Conservation (phyloP, 2,888 invertebrate genomes). For the Autographa pulchrina region DNA sequence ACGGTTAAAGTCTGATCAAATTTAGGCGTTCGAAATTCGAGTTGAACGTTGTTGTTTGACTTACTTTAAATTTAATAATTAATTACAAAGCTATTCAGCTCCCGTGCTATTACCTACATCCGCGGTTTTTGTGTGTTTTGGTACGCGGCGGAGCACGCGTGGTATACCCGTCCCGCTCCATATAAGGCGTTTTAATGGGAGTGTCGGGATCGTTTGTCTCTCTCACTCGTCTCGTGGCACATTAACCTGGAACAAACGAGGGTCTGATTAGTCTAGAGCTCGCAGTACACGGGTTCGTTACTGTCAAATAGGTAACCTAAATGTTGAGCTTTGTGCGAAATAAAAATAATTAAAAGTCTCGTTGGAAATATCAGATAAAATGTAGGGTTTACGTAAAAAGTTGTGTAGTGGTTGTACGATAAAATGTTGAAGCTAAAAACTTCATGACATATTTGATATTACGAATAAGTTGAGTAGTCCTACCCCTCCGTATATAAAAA, state of each 20-base stretch:
- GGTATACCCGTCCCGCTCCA: slow-evolving; percentile 84
- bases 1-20: slow-evolving; percentile 63
- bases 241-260: slow-evolving; percentile 82
- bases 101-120: slow-evolving; percentile 80
- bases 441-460: background rate
- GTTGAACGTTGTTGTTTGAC: slow-evolving; percentile 59
- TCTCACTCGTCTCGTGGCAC: slow-evolving; percentile 73
- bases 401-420: background rate
- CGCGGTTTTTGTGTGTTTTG: slow-evolving; percentile 77
- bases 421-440: background rate
- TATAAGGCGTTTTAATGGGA: slow-evolving; percentile 81
- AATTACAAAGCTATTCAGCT: slow-evolving; percentile 60
- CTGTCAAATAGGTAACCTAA: slow-evolving; percentile 48
- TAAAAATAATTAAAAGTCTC: slow-evolving; percentile 46
- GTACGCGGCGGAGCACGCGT: slow-evolving; percentile 82
- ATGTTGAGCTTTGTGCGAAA: slow-evolving; percentile 35
- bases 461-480: no score
- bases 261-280: slow-evolving; percentile 65
- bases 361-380: slow-evolving; percentile 19
- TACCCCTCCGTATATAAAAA: no score
- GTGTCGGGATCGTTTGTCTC: slow-evolving; percentile 73
- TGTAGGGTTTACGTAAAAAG: background rate
- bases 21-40: slow-evolving; percentile 71
- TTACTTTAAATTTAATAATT: slow-evolving; percentile 40
- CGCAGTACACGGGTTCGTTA: slow-evolving; percentile 36